Evolutionary conservation across 2,888 invertebrate species (phyloP).

Genomic region (Agrochola lota): DNA sequence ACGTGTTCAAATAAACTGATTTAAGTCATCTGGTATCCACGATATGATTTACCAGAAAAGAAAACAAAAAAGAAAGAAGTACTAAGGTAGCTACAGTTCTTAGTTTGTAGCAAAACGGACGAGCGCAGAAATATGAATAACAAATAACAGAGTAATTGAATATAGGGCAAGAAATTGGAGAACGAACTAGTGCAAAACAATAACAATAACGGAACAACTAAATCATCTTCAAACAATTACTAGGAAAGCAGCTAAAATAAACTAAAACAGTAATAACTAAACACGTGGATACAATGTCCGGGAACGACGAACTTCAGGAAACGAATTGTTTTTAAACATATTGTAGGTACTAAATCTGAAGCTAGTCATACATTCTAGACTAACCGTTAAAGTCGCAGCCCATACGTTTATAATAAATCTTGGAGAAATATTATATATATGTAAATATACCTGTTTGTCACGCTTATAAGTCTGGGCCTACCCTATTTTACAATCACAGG

Average conservation of each 20-base stretch:
- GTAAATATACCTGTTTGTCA: not conserved
- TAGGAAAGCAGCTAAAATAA: slow-evolving; percentile 46
- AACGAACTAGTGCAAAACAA: slow-evolving; percentile 17
- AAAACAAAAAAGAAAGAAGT: not conserved
- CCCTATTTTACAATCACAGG: not conserved
- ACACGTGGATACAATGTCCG: slow-evolving; percentile 57
- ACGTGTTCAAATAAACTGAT: not conserved
- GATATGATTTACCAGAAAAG: not conserved
- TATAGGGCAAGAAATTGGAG: slow-evolving; percentile 8
- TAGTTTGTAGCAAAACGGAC: not conserved
- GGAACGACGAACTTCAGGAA: slow-evolving; percentile 45
- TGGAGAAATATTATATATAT: not conserved
- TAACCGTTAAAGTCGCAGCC: slow-evolving; percentile 1
- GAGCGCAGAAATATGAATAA: slow-evolving; percentile 14
- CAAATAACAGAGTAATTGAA: slow-evolving; percentile 15
- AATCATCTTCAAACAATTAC: slow-evolving; percentile 53
- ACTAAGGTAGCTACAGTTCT: not conserved
- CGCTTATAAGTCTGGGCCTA: too few relatives aligned
- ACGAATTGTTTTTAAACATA: slow-evolving; percentile 34
- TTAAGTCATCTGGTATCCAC: not conserved
- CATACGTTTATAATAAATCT: slow-evolving; percentile 23
- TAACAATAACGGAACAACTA: slow-evolving; percentile 41
- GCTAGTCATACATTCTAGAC: slow-evolving; percentile 4
- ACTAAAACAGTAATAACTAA: slow-evolving; percentile 24
- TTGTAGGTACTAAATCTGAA: slow-evolving; percentile 26